Evolutionary conservation across 92 coral and sea anemone species (phyloP), one percentile per base, ranked within the genome.

Genomic region (Metridium senile): DNA sequence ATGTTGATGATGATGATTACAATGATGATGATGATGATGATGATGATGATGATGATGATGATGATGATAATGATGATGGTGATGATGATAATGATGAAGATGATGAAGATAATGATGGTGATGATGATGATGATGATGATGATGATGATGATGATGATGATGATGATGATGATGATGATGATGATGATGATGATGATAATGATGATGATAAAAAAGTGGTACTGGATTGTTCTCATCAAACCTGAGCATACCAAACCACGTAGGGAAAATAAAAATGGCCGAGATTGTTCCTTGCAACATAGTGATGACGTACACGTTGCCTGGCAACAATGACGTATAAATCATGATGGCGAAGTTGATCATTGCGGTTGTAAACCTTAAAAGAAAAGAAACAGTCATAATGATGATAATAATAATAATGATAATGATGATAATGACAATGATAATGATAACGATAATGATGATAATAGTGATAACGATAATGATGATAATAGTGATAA

Each of bases 331-430:
- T 1, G 76, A 31, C 25, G 34, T 59, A 47, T 72, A 29, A 1
- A 72, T 53, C 47, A 72, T 0, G 27, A 72, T 53, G 26, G 76
- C 76, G n/a, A 72, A 72, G 53, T 11, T 31, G 17, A 45, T 72
- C 66, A 72, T 18, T 21, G 76, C 52, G 21, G 45, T 33, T 2
- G 58, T 45, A 26, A 68, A 68, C 73, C 73, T 68, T 10, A 0
- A 0, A 23, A 30, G 30, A 70, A 28, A 1, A 13, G 6, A 4
- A 13, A 65, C 6, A 20, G 23, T 64, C 11, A 58, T 20, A 18
- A 26, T 21, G 30, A 9, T 58, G n/a, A 58, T 21, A 4, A 58
- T 21, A 26, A 20, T 58, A 18, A 58, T 21, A 18, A 58, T 58
- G 26, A 58, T 9, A 18, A 58, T 20, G 65, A 58, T 3, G 65